Evolutionary conservation across 1,140 invertebrate species (phyloP).

Genomic region (Chelonus insularis): DNA sequence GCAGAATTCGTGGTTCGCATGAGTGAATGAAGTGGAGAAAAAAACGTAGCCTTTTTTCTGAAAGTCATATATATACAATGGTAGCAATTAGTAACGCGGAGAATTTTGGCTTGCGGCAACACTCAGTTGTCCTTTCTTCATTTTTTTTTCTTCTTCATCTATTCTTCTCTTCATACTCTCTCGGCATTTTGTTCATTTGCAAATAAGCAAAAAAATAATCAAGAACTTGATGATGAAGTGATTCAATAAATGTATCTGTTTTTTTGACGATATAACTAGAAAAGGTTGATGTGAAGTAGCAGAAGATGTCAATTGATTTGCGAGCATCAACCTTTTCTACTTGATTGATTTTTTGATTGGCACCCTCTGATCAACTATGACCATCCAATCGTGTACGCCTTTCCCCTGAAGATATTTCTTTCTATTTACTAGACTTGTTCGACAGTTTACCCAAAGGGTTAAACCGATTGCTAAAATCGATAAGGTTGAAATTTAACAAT

Average conservation of each 20-base stretch:
- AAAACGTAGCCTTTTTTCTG: neutral
- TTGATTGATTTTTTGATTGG: constrained; percentile 1
- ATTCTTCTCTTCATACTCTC: neutral
- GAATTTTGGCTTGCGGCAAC: neutral
- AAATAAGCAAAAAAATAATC: no score
- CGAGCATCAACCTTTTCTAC: neutral
- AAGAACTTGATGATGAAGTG: neutral
- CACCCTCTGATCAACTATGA: neutral
- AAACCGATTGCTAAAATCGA: neutral
- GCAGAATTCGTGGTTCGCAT: neutral
- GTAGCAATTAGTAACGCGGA: constrained; percentile 7
- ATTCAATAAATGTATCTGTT: no score
- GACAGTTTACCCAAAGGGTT: neutral
- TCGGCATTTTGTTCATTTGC: neutral
- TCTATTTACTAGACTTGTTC: neutral
- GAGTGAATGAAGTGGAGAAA: neutral
- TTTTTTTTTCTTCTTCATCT: neutral
- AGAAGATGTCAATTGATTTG: neutral
- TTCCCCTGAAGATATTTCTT: neutral
- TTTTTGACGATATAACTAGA: no score
- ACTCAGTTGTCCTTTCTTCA: neutral
- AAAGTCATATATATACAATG: neutral
- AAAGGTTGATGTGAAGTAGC: no score
- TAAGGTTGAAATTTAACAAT: neutral
- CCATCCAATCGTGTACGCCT: neutral